Conservation (phyloP, 2,113 vertebrate genomes). For the Saimiri boliviensis region DNA sequence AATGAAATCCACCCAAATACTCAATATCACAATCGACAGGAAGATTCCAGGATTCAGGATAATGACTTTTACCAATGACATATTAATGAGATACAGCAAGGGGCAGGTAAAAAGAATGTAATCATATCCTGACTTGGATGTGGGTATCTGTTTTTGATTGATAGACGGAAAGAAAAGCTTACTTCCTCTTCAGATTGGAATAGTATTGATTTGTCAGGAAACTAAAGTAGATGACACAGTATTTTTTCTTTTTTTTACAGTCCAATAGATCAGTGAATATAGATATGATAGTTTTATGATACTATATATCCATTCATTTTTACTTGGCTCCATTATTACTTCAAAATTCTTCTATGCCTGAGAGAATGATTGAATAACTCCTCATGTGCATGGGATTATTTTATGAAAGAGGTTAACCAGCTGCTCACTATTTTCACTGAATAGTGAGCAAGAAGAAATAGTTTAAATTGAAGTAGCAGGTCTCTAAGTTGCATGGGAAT, state of each 20-base stretch:
- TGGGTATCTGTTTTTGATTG: not conserved
- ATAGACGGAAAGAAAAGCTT: not conserved
- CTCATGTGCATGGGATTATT: not conserved
- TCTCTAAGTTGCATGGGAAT: not conserved
- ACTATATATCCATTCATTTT: slow-evolving; percentile 32
- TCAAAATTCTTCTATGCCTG: slow-evolving; percentile 15
- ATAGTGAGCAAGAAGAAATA: slow-evolving; percentile 7
- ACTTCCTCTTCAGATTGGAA: not conserved
- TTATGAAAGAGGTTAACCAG: slow-evolving; percentile 54
- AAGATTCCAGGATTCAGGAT: not conserved
- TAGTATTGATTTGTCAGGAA: slow-evolving; percentile 8
- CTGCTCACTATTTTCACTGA: slow-evolving; percentile 42
- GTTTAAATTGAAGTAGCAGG: not conserved
- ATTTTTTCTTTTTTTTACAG: not conserved
- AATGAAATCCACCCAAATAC: not conserved
- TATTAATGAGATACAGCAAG: not conserved
- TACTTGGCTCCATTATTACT: slow-evolving; percentile 44
- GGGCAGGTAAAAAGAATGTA: not conserved
- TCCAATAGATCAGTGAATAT: not conserved
- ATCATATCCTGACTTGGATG: not conserved
- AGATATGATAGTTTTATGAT: slow-evolving; percentile 23
- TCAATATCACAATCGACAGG: not conserved
- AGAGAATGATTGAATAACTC: slow-evolving; percentile 57
- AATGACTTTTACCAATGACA: not conserved
- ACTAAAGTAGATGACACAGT: not conserved